Base-by-base conservation (phyloP, 2,797 vertebrate species). In the Sandelia bainsii region DNA sequence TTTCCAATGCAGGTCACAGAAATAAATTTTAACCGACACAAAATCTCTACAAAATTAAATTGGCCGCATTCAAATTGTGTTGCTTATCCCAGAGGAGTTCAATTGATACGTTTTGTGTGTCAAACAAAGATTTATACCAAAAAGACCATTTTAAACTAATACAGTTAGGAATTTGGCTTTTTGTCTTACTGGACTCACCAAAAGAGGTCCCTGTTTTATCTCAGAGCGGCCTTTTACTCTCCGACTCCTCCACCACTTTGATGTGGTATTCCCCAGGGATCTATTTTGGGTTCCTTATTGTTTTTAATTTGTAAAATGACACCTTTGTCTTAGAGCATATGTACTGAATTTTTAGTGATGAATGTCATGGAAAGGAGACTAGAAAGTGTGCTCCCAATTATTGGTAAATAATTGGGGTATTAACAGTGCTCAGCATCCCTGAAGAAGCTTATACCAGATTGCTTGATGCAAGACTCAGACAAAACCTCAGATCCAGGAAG, bases 21-120 rank as follows among this genome's bases (percentile, higher is more conserved):
- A 68, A 80, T 73, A 50, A 0, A 72, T 77, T 82, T 83, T 71
- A 53, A 25, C 50, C 57, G 58, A 61, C 74, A 70, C 58, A 76
- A 62, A 79, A 68, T 13, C 52, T 23, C 29, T 3, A 29, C 29
- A 3, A 29, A 77, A 68, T 58, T 32, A 29, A 85, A 79, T 19
- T 62, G 69, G 60, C 58, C 50, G 12, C 19, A 56, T 65, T 72
- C 17, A 68, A 51, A 64, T 52, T 52, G 42, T 39, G 27, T 67
- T 60, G 23, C 60, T 49, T 58, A 67, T 72, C 58, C 53, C 42
- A 45, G 64, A 80, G 65, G 59, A 81, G 71, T 61, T 65, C 37
- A 12, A 12, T 53, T 51, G 69, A 79, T 81, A 62, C 72, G 50
- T 58, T 0, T 45, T 23, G 48, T 68, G 52, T 80, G 72, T 73